Conservation (phyloP, 2,888 invertebrate species). For the Thecophora atra region DNA sequence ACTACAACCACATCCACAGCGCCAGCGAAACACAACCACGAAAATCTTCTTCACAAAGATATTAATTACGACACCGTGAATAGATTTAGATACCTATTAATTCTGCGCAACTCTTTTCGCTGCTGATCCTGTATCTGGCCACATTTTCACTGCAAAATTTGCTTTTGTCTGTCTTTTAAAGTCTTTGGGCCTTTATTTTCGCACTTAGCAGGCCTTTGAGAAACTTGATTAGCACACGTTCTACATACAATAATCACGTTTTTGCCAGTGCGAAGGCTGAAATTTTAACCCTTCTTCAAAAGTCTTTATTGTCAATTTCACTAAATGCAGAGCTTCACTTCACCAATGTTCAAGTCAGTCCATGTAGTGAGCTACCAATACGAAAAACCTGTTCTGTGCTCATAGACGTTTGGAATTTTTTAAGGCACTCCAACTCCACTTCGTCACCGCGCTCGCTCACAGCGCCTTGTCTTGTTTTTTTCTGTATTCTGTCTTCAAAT, state of each 20-base stretch:
- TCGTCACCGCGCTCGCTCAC: conserved; percentile 29
- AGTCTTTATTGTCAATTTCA: conserved; percentile 28
- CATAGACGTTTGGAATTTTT: conserved; percentile 35
- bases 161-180: neutral
- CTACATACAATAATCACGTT: neutral
- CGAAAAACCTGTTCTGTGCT: conserved; percentile 35
- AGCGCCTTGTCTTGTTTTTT: conserved; percentile 56
- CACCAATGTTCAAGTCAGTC: conserved; percentile 3
- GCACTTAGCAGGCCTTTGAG: neutral
- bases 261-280: neutral
- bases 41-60: neutral
- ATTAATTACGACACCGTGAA: conserved; percentile 2
- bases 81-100: neutral
- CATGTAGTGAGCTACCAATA: conserved; percentile 17
- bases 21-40: neutral
- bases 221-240: neutral
- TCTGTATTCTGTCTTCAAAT: conserved; percentile 65
- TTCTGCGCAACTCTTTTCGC: neutral
- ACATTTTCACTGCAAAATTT: neutral
- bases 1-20: neutral
- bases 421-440: conserved; percentile 33
- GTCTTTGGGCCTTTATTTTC: neutral
- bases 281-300: conserved; percentile 13
- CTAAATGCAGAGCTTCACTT: conserved; percentile 24
- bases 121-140: neutral